Evolutionary conservation across 2,797 vertebrate genomes (phyloP).

Genomic region (Galago senegalensis): DNA sequence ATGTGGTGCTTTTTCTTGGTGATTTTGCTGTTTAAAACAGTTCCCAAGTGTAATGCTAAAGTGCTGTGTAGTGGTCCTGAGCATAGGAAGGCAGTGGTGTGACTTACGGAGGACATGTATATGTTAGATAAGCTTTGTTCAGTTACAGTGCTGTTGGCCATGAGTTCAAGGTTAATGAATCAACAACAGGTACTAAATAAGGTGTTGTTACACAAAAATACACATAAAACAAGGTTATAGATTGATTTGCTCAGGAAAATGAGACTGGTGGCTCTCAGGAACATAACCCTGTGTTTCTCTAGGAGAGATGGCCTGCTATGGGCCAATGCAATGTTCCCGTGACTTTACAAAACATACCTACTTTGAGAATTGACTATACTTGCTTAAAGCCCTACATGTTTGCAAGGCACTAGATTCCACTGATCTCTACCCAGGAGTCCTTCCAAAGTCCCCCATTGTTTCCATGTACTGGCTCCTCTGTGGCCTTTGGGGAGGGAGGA

Average conservation of each 20-base stretch:
- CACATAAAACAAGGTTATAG: background rate
- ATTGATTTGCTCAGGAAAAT: background rate
- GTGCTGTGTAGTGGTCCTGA: background rate
- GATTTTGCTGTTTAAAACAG: background rate
- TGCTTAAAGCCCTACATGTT: background rate
- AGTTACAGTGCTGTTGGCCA: background rate
- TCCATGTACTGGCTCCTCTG: background rate
- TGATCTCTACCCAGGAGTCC: background rate
- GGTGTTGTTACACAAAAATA: background rate
- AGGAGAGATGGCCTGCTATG: background rate
- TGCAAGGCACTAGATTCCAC: background rate
- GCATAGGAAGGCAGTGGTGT: background rate
- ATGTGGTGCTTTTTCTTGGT: background rate
- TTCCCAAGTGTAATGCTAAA: background rate
- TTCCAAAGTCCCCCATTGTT: background rate
- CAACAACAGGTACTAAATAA: background rate
- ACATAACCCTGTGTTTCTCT: background rate
- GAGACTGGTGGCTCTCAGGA: background rate
- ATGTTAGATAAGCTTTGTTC: background rate
- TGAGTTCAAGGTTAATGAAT: background rate
- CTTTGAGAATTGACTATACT: background rate
- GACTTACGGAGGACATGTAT: background rate
- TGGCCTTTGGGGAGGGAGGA: background rate
- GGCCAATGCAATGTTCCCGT: background rate
- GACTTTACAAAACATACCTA: background rate